Evolutionary conservation across 2,888 invertebrate genomes (phyloP).

Genomic region (Shargacucullia verbasci): DNA sequence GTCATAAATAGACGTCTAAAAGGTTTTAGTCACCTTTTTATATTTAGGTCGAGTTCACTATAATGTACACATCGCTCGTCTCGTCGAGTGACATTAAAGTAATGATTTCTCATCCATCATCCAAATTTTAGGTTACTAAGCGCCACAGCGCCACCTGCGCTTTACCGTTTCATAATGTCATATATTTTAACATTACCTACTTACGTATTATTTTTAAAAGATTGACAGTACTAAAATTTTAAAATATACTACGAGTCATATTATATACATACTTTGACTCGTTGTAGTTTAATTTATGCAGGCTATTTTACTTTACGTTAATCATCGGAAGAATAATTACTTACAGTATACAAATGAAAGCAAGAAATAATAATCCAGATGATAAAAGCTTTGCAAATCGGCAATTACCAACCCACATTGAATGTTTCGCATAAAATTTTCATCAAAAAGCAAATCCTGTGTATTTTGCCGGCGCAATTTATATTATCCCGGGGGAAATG

Average conservation of each 20-base stretch:
- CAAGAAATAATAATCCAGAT: too few species aligned
- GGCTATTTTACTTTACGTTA: too few species aligned
- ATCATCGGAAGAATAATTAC: too few species aligned
- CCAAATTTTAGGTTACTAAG: constrained; percentile 13
- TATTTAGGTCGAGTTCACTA: constrained; percentile 1
- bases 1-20: constrained; percentile 22
- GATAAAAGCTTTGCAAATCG: too few species aligned
- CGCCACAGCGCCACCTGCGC: background rate
- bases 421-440: constrained; percentile 9
- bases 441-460: constrained; percentile 3
- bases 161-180: background rate
- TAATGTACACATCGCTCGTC: background rate
- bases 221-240: too few species aligned
- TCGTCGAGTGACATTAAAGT: constrained; percentile 3
- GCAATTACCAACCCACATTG: background rate
- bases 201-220: background rate
- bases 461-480: constrained; percentile 28
- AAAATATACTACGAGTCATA: too few species aligned
- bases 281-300: too few species aligned
- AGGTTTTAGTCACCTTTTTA: constrained; percentile 16
- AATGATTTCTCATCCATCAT: constrained; percentile 29
- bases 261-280: too few species aligned
- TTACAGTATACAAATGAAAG: too few species aligned
- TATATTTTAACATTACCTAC: too few species aligned
- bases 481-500: constrained; percentile 15